Evolutionary conservation across 2,888 invertebrate species (phyloP).

Genomic region (Hymenopus coronatus): DNA sequence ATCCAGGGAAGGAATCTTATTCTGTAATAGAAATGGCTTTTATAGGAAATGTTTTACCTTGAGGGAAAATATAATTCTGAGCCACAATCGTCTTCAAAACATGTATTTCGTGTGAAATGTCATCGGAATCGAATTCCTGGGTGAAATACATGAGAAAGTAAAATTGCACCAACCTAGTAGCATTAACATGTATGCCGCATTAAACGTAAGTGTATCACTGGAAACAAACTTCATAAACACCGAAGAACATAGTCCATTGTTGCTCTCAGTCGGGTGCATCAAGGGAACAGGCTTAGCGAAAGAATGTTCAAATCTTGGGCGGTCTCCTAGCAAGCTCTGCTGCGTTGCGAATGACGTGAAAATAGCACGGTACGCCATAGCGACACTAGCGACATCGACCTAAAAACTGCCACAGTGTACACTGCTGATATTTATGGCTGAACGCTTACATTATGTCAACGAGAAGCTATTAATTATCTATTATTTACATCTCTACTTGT

Average conservation of each 20-base stretch:
- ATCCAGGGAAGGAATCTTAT: too few relatives aligned
- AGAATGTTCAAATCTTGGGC: slow-evolving; percentile 10
- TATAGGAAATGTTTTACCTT: too few relatives aligned
- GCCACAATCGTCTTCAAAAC: too few relatives aligned
- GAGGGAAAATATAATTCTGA: too few relatives aligned
- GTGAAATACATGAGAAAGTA: too few relatives aligned
- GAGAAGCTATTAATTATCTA: neutral
- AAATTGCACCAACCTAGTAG: too few relatives aligned
- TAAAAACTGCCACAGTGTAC: neutral
- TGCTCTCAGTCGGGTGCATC: neutral
- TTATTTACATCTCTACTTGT: neutral
- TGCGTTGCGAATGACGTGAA: slow-evolving; percentile 6
- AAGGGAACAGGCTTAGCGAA: neutral
- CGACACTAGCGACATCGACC: neutral
- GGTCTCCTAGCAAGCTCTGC: neutral
- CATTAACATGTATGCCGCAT: too few relatives aligned
- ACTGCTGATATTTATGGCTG: neutral
- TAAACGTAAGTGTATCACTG: too few relatives aligned
- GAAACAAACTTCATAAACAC: too few relatives aligned
- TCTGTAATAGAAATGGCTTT: too few relatives aligned
- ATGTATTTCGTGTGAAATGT: too few relatives aligned
- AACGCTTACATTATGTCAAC: neutral
- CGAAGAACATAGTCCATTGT: neutral
- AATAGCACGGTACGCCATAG: neutral
- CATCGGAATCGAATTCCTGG: too few relatives aligned